A percentile compares a stretch with the other conserved stretches of the same genome.
phyloP scores from a whole-genome alignment of 2,797 vertebrate species.

The Hoplostethus mediterraneus region DNA sequence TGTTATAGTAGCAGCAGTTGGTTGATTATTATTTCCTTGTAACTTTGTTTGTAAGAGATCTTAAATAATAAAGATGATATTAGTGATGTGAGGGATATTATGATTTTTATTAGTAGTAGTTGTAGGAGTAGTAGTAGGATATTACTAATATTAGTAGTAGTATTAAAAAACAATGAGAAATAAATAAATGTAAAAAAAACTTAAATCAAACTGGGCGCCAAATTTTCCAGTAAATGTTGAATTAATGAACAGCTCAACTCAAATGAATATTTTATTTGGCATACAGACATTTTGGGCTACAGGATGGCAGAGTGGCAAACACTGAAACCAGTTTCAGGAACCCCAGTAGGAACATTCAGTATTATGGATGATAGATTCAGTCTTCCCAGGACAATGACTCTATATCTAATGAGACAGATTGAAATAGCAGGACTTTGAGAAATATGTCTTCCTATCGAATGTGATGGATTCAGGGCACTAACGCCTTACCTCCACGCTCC shows the following conservation, averaged over 20 bases:
- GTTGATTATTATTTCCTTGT: not conserved
- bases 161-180: not conserved
- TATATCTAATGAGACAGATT: constrained; percentile 6
- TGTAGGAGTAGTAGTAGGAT: not conserved
- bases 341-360: constrained; percentile 6
- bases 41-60: constrained; percentile 14
- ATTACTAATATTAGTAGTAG: not conserved
- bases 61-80: not conserved
- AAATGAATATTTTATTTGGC: constrained; percentile 1
- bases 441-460: constrained; percentile 4
- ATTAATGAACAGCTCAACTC: not conserved
- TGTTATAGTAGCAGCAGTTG: too few species aligned
- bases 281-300: not conserved
- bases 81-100: not conserved
- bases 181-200: not conserved
- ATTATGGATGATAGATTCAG: not conserved
- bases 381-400: constrained; percentile 10
- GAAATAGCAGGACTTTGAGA: constrained; percentile 13
- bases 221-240: not conserved
- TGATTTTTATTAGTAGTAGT: too few species aligned
- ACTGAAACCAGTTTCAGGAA: constrained; percentile 4
- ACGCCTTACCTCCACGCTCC: not conserved
- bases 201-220: not conserved
- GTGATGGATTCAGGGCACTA: constrained; percentile 18
- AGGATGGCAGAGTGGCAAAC: constrained; percentile 4